phyloP scores from a whole-genome alignment of 2,113 vertebrate species.

The Callionymus lyra region DNA sequence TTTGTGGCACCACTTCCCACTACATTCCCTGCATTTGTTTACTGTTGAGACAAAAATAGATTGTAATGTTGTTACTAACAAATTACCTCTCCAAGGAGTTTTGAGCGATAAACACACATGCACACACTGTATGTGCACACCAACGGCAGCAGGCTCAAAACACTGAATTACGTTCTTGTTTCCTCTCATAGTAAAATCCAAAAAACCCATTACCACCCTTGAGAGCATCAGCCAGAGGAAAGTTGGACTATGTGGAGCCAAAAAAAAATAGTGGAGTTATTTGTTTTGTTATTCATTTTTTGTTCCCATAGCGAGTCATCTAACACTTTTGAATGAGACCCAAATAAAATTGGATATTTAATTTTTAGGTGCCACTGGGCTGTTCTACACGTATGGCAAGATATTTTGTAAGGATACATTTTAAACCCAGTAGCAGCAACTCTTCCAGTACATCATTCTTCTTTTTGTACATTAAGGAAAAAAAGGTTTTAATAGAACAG shows the following conservation, averaged over 20 bases:
- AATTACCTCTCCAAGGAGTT: constrained; percentile 11
- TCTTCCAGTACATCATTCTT: too few relatives aligned
- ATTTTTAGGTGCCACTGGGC: too few relatives aligned
- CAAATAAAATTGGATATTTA: background rate
- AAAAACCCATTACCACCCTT: background rate
- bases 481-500: too few relatives aligned
- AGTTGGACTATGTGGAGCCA: constrained; percentile 1
- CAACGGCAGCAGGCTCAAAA: background rate
- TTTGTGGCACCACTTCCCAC: too few relatives aligned
- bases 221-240: constrained; percentile 1
- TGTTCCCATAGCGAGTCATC: too few relatives aligned
- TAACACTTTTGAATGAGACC: background rate
- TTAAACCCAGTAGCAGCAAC: too few relatives aligned
- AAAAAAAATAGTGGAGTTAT: constrained; percentile 15
- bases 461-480: too few relatives aligned
- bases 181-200: constrained; percentile 1
- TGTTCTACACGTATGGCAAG: too few relatives aligned
- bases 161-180: constrained; percentile 1
- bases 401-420: too few relatives aligned
- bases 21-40: too few relatives aligned
- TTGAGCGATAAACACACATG: background rate
- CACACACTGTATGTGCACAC: background rate
- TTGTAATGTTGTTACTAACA: constrained; percentile 14
- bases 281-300: constrained; percentile 29
- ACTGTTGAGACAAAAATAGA: too few relatives aligned